phyloP scores from a whole-genome alignment of 2,797 vertebrate species.

The Lepidocolaptes lacrymiger region DNA sequence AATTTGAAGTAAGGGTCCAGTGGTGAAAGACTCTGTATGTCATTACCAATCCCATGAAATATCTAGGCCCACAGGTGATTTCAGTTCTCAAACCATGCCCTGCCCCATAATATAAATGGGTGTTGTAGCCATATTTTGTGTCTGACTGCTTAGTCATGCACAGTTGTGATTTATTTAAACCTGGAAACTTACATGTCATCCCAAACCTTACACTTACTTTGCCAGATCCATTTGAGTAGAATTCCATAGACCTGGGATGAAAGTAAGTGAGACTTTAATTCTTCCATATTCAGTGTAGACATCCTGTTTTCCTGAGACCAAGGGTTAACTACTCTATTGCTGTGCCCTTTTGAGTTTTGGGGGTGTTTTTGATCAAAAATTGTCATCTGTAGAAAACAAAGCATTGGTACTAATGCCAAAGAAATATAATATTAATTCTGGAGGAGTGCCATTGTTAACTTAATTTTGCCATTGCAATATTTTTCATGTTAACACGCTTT shows the following conservation, averaged over 20 bases:
- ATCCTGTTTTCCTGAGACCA: neutral
- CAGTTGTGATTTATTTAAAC: neutral
- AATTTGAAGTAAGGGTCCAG: neutral
- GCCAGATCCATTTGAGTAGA: neutral
- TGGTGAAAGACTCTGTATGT: slow-evolving; percentile 58
- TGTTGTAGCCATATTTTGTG: neutral
- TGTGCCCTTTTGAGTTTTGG: neutral
- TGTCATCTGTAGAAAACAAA: neutral
- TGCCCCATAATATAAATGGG: neutral
- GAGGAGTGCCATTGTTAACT: neutral
- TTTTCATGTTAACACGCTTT: neutral
- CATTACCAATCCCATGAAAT: slow-evolving; percentile 46
- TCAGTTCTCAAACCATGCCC: neutral
- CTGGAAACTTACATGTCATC: neutral
- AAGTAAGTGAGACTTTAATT: neutral
- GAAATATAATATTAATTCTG: neutral
- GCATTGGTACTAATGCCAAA: neutral
- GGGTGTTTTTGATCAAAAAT: neutral
- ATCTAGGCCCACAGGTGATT: neutral
- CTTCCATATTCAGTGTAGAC: neutral
- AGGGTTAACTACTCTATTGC: neutral
- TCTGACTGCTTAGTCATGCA: neutral
- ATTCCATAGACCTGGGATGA: neutral
- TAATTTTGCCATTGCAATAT: neutral
- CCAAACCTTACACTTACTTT: neutral